Conservation (phyloP, 2,888 invertebrate species). For the Papilio gigon region DNA sequence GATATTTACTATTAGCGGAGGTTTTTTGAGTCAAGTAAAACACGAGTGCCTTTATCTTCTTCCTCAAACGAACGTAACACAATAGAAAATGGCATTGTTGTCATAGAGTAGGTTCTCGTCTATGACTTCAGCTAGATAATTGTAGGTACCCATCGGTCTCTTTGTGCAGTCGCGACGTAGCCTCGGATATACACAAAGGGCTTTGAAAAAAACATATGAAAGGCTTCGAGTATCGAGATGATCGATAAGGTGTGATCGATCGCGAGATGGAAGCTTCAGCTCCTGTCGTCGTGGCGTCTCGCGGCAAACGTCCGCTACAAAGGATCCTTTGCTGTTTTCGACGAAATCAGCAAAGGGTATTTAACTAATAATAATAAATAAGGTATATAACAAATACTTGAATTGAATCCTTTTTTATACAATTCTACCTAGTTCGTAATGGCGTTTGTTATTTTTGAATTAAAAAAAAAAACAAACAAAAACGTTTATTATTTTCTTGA, state of each 20-base stretch:
- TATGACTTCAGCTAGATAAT: conserved; percentile 8
- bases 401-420: not conserved
- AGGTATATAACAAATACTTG: too few relatives aligned
- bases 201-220: not conserved
- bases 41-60: not conserved
- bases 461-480: not conserved
- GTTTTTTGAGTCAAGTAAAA: too few relatives aligned
- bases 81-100: not conserved
- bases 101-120: too few relatives aligned
- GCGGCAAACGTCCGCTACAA: not conserved
- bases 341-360: conserved; percentile 2
- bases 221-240: conserved; percentile 1
- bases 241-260: conserved; percentile 28
- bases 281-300: not conserved
- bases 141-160: conserved; percentile 9
- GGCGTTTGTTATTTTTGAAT: not conserved
- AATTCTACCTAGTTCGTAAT: not conserved
- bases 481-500: too few relatives aligned
- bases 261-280: conserved; percentile 12
- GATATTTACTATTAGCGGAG: too few relatives aligned
- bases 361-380: too few relatives aligned
- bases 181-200: not conserved
- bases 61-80: not conserved
- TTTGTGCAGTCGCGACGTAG: conserved; percentile 8
- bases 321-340: conserved; percentile 11